Percentiles rank a stretch among this genome's conserved stretches.
These are phyloP conservation scores for Hedychridium roseum DNA, from an alignment of 2,888 invertebrate genomes.

Conservation along the genomic window DNA sequence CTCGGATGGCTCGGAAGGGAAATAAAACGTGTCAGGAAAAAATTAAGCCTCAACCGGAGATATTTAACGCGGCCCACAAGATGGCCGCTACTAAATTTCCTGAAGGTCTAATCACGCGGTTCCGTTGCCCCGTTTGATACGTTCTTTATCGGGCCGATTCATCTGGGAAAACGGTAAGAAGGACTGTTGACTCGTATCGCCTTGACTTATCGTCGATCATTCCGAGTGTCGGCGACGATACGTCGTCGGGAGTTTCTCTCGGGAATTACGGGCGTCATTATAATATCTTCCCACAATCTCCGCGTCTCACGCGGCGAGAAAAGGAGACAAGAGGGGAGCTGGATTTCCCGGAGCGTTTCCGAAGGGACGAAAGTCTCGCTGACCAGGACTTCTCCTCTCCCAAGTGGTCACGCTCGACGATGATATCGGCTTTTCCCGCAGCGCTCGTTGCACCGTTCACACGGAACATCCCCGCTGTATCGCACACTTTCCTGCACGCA, in stretches of 20 bases:
- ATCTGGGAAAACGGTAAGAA: too few relatives aligned
- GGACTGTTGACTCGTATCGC: too few relatives aligned
- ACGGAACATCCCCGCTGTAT: conserved; percentile 24
- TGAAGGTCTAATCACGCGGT: too few relatives aligned
- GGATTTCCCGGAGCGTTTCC: conserved; percentile 17
- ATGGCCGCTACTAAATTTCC: too few relatives aligned
- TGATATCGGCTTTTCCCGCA: conserved; percentile 34
- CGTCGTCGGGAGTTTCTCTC: neutral
- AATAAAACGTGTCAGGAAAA: too few relatives aligned
- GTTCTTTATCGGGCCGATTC: too few relatives aligned
- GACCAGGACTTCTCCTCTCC: conserved; percentile 11
- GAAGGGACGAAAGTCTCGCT: conserved; percentile 14
- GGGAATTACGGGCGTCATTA: conserved; percentile 17
- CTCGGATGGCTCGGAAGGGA: too few relatives aligned
- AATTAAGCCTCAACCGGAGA: too few relatives aligned
- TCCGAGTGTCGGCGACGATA: neutral
- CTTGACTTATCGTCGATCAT: too few relatives aligned
- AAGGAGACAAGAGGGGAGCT: too few relatives aligned
- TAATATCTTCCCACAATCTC: conserved; percentile 36
- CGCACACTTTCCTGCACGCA: conserved; percentile 17
- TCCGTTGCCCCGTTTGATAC: too few relatives aligned
- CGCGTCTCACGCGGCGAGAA: conserved; percentile 31
- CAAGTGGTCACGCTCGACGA: conserved; percentile 26
- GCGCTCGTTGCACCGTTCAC: conserved; percentile 40
- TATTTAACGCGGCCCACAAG: too few relatives aligned